phyloP scores from a whole-genome alignment of 92 coral and sea anemone species.

The Palythoa grandiflora region DNA sequence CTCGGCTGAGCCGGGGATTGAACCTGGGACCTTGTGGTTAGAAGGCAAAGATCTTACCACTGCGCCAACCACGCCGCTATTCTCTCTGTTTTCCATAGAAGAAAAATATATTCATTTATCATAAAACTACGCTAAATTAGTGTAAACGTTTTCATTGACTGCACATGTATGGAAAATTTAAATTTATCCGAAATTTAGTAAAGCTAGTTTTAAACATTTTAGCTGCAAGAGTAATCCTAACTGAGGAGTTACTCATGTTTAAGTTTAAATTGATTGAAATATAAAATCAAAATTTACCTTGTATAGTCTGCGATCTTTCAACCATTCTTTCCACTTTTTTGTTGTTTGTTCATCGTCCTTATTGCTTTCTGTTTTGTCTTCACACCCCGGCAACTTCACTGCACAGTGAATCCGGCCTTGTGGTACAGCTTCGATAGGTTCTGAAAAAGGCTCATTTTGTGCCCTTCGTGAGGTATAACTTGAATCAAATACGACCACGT shows the following conservation, averaged over 20 bases:
- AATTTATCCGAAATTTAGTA: too few relatives aligned
- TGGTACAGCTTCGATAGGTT: not conserved
- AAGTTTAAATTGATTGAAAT: not conserved
- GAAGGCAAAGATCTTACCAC: too few relatives aligned
- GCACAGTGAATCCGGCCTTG: not conserved
- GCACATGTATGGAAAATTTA: too few relatives aligned
- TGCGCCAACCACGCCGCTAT: too few relatives aligned
- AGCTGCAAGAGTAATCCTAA: too few relatives aligned
- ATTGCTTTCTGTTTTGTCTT: not conserved
- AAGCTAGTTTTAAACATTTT: too few relatives aligned
- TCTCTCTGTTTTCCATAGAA: too few relatives aligned
- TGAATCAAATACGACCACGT: constrained; percentile 37
- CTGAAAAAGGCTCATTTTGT: constrained; percentile 20
- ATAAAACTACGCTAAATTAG: too few relatives aligned
- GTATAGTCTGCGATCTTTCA: constrained; percentile 74
- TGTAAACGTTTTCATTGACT: too few relatives aligned
- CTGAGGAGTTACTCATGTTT: not conserved
- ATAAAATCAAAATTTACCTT: constrained; percentile 57
- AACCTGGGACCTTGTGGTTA: too few relatives aligned
- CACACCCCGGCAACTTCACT: constrained; percentile 12
- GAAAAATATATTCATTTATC: too few relatives aligned
- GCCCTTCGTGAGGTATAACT: constrained; percentile 1
- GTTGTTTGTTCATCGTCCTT: not conserved
- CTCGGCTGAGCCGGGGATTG: too few relatives aligned
- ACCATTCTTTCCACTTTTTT: constrained; percentile 68